Percentiles rank a stretch among this genome's conserved stretches.
These are phyloP conservation scores for Bagarius yarrelli DNA, from an alignment of 2,113 vertebrate species.

Conservation along the genomic window DNA sequence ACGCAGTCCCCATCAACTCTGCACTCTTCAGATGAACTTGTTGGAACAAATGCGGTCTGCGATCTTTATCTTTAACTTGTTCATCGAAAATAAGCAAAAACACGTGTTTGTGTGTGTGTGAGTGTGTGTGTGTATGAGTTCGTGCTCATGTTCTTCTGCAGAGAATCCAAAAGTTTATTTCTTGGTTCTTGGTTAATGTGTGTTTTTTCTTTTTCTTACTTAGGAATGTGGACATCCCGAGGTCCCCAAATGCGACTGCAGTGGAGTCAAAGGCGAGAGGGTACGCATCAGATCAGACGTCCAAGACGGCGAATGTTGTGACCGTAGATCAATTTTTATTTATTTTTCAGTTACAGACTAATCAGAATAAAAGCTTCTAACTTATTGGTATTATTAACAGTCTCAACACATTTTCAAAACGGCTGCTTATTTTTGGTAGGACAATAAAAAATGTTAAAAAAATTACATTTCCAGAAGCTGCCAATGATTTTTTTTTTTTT, in stretches of 20 bases:
- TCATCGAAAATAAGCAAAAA: background rate
- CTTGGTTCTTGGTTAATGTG: background rate
- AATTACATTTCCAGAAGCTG: no score
- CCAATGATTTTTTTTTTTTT: no score
- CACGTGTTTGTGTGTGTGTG: constrained; percentile 14
- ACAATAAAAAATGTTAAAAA: no score
- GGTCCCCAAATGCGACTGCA: constrained; percentile 66
- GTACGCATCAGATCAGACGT: constrained; percentile 52
- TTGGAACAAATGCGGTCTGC: background rate
- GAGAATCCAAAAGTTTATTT: background rate
- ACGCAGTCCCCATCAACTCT: background rate
- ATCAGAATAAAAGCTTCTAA: no score
- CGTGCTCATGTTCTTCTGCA: background rate
- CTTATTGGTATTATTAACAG: background rate
- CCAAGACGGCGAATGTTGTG: background rate
- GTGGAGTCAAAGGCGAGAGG: constrained; percentile 72
- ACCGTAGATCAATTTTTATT: background rate
- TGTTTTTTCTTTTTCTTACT: background rate
- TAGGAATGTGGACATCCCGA: constrained; percentile 52
- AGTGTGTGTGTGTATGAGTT: background rate
- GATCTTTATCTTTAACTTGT: background rate
- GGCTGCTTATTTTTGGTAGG: no score
- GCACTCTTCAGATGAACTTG: background rate
- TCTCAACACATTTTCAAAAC: no score
- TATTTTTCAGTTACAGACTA: background rate